phyloP scores from a whole-genome alignment of 2,113 vertebrate species.

The Brienomyrus longianalis region DNA sequence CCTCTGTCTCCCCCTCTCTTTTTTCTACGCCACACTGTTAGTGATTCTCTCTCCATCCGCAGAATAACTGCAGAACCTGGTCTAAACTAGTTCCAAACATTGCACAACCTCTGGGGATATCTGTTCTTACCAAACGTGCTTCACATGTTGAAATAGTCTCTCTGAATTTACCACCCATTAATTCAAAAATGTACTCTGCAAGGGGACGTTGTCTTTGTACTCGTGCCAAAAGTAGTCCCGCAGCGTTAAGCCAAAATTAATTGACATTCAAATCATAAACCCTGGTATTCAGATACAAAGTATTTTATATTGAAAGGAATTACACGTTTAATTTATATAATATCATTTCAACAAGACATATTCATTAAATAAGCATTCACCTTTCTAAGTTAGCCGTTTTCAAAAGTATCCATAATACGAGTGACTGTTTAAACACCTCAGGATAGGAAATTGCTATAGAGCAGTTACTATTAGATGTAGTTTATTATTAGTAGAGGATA shows the following conservation, averaged over 20 bases:
- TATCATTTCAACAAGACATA: not conserved
- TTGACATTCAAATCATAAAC: conserved; percentile 5
- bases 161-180: not conserved
- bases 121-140: conserved; percentile 11
- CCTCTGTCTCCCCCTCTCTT: not conserved
- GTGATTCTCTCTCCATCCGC: not conserved
- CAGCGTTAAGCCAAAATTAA: not conserved
- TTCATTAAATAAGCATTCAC: not conserved
- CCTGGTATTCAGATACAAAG: not conserved
- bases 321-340: not conserved
- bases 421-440: not conserved
- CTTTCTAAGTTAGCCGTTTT: not conserved
- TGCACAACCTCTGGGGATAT: not conserved
- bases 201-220: not conserved
- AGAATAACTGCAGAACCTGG: not conserved
- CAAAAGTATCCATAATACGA: not conserved
- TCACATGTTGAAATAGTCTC: not conserved
- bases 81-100: not conserved
- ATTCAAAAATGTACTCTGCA: not conserved
- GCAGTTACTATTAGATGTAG: not conserved
- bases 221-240: not conserved
- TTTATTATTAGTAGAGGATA: not conserved
- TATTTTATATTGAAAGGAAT: not conserved
- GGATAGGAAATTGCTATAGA: not conserved
- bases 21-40: not conserved